These are phyloP conservation scores for Brachycybe producta DNA, from an alignment of 2,888 invertebrate species.

Conservation along the genomic window DNA sequence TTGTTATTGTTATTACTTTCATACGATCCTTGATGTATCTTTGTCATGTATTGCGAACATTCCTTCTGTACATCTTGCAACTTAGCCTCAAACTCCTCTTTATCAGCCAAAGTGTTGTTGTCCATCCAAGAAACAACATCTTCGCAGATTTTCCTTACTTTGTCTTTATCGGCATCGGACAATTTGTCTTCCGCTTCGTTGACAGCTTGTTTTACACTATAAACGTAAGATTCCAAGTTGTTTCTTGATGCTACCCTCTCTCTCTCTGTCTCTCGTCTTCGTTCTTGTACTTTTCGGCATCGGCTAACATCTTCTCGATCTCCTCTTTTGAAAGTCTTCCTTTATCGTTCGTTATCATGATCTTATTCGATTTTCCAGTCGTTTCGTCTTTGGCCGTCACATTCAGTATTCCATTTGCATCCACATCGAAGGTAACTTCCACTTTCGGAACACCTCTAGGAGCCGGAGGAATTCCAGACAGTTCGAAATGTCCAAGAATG, in stretches of 20 bases:
- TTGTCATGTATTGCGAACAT: conserved; percentile 68
- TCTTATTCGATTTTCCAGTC: not conserved
- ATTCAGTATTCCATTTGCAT: conserved; percentile 62
- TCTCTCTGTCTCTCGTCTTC: conserved; percentile 56
- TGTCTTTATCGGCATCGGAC: conserved; percentile 51
- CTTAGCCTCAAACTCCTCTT: conserved; percentile 62
- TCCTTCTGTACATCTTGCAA: conserved; percentile 59
- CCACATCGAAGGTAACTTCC: conserved; percentile 45
- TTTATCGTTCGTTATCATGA: conserved; percentile 48
- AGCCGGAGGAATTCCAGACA: conserved; percentile 90
- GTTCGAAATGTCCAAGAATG: conserved; percentile 84
- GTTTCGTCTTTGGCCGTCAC: not conserved
- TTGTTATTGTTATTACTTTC: conserved; percentile 28
- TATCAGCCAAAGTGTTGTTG: conserved; percentile 58
- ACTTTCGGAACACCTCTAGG: conserved; percentile 73
- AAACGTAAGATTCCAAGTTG: conserved; percentile 55
- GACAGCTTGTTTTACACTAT: conserved; percentile 51
- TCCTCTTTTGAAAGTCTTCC: not conserved
- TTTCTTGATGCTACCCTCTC: conserved; percentile 57
- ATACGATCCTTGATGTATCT: conserved; percentile 59
- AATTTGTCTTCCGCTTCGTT: conserved; percentile 39
- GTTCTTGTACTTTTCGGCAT: conserved; percentile 61
- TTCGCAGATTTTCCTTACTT: conserved; percentile 40
- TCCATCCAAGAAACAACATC: conserved; percentile 69
- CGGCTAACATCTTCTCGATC: conserved; percentile 32